Conservation (phyloP, 2,888 invertebrate genomes). For the Corbicula japonica region DNA sequence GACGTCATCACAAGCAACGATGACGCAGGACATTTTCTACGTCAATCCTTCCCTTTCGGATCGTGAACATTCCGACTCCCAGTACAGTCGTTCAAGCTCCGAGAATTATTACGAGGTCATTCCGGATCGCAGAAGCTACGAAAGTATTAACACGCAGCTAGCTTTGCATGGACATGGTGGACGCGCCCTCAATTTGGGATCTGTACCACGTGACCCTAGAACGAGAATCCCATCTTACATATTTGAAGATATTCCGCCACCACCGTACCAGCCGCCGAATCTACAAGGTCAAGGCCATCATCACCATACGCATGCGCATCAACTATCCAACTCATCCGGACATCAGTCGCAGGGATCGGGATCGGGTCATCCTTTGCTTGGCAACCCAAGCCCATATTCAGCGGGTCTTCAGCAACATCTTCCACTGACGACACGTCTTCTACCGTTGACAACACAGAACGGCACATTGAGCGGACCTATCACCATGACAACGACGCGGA, state of each 20-base stretch:
- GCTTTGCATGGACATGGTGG: constrained; percentile 70
- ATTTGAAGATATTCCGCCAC: constrained; percentile 82
- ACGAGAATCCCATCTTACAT: constrained; percentile 73
- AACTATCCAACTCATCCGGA: constrained; percentile 42
- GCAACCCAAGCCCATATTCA: constrained; percentile 40
- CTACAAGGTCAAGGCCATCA: constrained; percentile 53
- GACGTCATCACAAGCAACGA: constrained; percentile 82
- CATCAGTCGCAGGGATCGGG: constrained; percentile 62
- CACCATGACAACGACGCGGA: constrained; percentile 47
- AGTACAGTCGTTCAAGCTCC: constrained; percentile 78
- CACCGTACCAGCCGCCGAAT: constrained; percentile 81
- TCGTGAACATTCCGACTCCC: constrained; percentile 80
- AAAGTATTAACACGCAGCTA: constrained; percentile 81
- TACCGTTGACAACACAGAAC: constrained; percentile 46
- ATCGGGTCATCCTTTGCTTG: constrained; percentile 54
- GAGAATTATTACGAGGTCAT: constrained; percentile 84
- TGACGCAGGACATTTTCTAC: constrained; percentile 84
- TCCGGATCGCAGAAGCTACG: constrained; percentile 82
- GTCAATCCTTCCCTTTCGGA: constrained; percentile 83
- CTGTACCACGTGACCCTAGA: constrained; percentile 67
- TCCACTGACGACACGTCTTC: constrained; percentile 55
- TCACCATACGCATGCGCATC: constrained; percentile 46
- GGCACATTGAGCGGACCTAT: constrained; percentile 44
- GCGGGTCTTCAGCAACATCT: constrained; percentile 55
- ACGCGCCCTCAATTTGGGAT: constrained; percentile 64